phyloP scores from a whole-genome alignment of 2,888 invertebrate species.

The Drosophila niveifrons region DNA sequence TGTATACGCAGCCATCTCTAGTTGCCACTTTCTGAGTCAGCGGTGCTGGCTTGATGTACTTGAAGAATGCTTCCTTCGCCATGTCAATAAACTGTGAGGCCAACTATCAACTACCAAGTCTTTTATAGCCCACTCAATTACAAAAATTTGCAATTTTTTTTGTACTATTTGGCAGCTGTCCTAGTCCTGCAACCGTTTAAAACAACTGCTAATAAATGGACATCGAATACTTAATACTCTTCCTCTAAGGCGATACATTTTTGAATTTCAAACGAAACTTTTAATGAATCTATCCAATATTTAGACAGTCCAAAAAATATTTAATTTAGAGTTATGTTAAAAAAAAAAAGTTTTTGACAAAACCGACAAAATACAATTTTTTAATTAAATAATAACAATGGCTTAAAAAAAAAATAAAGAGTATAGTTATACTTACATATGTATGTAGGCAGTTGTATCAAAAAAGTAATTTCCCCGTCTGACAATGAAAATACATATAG shows the following conservation, averaged over 20 bases:
- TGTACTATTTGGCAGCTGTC: background rate
- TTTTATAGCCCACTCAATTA: constrained; percentile 13
- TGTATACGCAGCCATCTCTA: constrained; percentile 18
- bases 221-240: background rate
- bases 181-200: background rate
- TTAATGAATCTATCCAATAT: background rate
- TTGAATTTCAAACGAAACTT: background rate
- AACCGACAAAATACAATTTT: too few species aligned
- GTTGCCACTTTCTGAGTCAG: constrained; percentile 1
- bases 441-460: background rate
- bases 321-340: background rate
- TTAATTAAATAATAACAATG: too few species aligned
- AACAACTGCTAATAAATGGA: background rate
- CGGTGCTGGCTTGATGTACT: constrained; percentile 11
- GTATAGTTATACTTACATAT: background rate
- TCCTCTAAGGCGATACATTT: background rate
- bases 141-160: background rate
- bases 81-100: constrained; percentile 1
- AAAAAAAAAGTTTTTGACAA: too few species aligned
- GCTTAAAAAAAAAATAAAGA: background rate
- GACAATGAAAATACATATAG: background rate
- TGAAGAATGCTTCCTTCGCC: constrained; percentile 10
- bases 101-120: too few species aligned
- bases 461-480: background rate
- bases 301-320: background rate